Conservation (phyloP, 2,113 vertebrate species). For the Aythya baeri region DNA sequence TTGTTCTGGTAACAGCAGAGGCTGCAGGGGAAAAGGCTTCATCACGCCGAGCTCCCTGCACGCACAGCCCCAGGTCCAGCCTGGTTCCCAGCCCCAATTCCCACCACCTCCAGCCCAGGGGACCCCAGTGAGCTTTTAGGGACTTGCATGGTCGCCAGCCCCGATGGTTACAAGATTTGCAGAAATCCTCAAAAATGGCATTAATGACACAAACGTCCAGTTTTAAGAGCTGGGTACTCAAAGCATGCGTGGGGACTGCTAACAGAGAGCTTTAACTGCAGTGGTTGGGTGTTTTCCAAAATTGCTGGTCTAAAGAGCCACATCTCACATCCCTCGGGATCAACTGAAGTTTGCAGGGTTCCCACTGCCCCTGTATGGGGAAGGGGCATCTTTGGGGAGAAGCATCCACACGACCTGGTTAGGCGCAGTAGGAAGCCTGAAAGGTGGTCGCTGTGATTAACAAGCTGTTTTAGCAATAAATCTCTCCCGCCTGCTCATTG, state of each 20-base stretch:
- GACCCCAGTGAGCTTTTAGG: neutral
- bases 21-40: neutral
- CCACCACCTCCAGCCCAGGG: neutral
- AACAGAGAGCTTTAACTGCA: rapidly evolving
- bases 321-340: rapidly evolving
- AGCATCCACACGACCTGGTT: neutral
- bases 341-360: neutral
- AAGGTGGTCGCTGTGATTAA: neutral
- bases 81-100: rapidly evolving
- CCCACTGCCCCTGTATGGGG: neutral
- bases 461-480: slow-evolving; percentile 10
- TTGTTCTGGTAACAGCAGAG: neutral
- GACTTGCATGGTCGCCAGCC: rapidly evolving
- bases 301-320: neutral
- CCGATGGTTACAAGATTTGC: rapidly evolving
- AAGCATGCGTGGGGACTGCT: neutral
- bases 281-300: neutral
- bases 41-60: neutral
- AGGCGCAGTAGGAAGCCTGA: rapidly evolving
- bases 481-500: neutral
- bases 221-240: rapidly evolving
- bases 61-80: rapidly evolving
- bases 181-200: rapidly evolving
- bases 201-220: rapidly evolving
- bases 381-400: neutral